Evolutionary conservation across 64 coral and sea anemone genomes (phyloP), one percentile per base, ranked within the genome.

Genomic region (Montipora efflorescens): DNA sequence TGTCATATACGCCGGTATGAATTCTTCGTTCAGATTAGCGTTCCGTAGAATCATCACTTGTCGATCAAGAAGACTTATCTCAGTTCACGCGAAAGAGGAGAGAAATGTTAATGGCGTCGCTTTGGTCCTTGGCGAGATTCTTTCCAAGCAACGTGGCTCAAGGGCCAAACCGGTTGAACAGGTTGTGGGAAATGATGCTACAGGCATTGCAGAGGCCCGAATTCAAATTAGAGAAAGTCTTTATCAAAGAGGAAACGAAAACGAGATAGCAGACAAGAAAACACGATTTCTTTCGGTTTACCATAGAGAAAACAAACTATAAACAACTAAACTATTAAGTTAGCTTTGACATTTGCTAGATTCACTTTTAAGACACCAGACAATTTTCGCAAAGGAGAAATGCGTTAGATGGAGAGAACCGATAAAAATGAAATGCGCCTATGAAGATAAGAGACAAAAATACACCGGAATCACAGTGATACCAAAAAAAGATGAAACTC

Each of bases 1-100:
- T 10, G 82, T 21, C 82, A 85, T 85, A 85, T 85, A 85, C 47
- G 59, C 82, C 1, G 82, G 82, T 14, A 85, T 85, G 82, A 85
- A 85, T 85, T 70, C 64, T n/a, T 48, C 61, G 28, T 85, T 85
- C 46, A 67, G 82, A 49, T 67, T 16, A 28, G 82, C 69, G 82
- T 70, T 85, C 45, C 82, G 82, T 22, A 45, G 82, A 14, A 85
- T 85, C 46, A 21, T 85, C 46, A 49, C 64, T 3, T 85, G 62
- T 71, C 46, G 16, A 70, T 85, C 82, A 9, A 70, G 22, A 16
- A 22, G 22, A 23, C 6, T 62, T 5, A 22, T 64, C 3, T 44
- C 8, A 12, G 28, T 22, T 3, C 22, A 62, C 15, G 12, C 53
- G 4, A 62, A 10, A 64, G 10, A 16, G 11, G 21, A 16, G 16